A percentile compares a stretch with the other conserved stretches of the same genome.
phyloP scores from a whole-genome alignment of 1,140 invertebrate genomes.

The Portunus trituberculatus region DNA sequence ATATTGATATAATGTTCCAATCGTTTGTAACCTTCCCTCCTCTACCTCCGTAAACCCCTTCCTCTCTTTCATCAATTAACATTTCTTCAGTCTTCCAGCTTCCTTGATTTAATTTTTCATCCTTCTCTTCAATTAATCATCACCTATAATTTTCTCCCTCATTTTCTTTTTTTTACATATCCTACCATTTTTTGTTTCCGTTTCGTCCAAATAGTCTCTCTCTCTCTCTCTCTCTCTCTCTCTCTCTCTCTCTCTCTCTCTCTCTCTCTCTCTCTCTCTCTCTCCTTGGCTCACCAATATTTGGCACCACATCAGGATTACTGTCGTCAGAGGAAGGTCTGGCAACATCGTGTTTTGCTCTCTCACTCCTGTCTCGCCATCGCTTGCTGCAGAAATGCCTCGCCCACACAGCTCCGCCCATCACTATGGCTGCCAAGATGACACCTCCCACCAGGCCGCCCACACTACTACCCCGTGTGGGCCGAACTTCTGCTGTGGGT shows the following conservation, averaged over 20 bases:
- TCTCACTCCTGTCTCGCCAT: not conserved
- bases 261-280: not conserved
- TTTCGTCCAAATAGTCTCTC: not conserved
- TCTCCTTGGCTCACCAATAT: conserved; percentile 35
- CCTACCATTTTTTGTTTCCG: not conserved
- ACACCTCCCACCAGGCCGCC: conserved; percentile 49
- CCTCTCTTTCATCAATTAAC: not conserved
- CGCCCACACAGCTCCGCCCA: conserved; percentile 38
- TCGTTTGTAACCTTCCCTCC: not conserved
- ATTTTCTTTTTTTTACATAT: not conserved
- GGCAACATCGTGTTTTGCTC: not conserved
- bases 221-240: not conserved
- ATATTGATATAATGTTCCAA: not conserved
- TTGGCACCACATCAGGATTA: conserved; percentile 57
- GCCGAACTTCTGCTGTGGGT: not conserved
- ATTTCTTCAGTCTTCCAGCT: not conserved
- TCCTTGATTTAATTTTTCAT: too few relatives aligned
- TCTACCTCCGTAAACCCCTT: not conserved
- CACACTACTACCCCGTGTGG: conserved; percentile 49
- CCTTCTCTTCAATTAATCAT: too few relatives aligned
- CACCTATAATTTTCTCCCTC: too few relatives aligned
- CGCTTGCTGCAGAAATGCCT: conserved; percentile 35
- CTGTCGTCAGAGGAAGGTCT: conserved; percentile 50
- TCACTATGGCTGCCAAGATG: conserved; percentile 3
- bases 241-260: not conserved